Evolutionary conservation across 2,797 vertebrate genomes (phyloP).

Genomic region (Helostoma temminkii): DNA sequence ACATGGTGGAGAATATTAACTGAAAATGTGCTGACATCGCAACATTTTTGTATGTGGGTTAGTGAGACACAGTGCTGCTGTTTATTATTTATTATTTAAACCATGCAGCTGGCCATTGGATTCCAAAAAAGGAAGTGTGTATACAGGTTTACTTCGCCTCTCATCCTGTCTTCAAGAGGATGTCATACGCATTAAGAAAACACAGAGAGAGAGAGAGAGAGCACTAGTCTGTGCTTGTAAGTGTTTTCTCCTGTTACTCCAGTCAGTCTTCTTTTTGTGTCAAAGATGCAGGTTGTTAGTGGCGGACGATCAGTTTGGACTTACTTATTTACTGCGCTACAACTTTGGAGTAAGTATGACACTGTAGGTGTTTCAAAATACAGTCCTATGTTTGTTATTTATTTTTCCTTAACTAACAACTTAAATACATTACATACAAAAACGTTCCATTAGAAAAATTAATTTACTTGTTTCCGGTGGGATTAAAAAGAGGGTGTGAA

Average conservation of each 20-base stretch:
- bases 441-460: not conserved
- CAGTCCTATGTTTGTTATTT: not conserved
- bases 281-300: conserved; percentile 64
- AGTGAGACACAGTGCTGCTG: not conserved
- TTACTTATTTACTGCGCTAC: conserved; percentile 50
- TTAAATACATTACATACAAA: not conserved
- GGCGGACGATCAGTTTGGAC: conserved; percentile 49
- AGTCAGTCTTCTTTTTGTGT: conserved; percentile 26
- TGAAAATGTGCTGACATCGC: too few species aligned
- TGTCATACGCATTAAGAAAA: conserved; percentile 69
- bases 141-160: conserved; percentile 66
- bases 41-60: not conserved
- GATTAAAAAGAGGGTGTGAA: not conserved
- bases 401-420: not conserved
- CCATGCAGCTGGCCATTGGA: conserved; percentile 1
- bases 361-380: not conserved
- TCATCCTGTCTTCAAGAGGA: conserved; percentile 65
- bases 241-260: conserved; percentile 19
- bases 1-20: too few species aligned
- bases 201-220: conserved; percentile 43
- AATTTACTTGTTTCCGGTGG: not conserved
- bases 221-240: not conserved
- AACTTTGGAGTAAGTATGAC: conserved; percentile 63
- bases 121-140: conserved; percentile 75
- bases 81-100: conserved; percentile 37